A percentile compares a stretch with the other conserved stretches of the same genome.
phyloP scores from a whole-genome alignment of 2,113 vertebrate genomes.

The Chelonoidis abingdonii region DNA sequence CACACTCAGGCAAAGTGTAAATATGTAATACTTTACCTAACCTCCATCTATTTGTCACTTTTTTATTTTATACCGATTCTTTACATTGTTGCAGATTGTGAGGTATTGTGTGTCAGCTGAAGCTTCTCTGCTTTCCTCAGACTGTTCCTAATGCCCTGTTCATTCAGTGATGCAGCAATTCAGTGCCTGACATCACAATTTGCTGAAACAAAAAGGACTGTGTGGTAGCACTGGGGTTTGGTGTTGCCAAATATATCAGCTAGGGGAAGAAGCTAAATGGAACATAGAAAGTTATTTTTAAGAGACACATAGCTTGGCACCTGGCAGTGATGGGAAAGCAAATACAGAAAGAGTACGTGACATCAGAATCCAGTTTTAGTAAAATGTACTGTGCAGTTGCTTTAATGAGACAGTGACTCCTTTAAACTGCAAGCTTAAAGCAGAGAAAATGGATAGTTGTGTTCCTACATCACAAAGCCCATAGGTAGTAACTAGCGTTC shows the following conservation, averaged over 20 bases:
- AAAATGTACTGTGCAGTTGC: not conserved
- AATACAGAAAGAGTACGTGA: not conserved
- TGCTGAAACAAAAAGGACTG: not conserved
- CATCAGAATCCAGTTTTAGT: not conserved
- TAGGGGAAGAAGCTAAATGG: not conserved
- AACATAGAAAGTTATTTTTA: rapidly evolving
- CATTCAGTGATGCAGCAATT: not conserved
- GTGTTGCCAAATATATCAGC: not conserved
- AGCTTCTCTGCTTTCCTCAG: conserved; percentile 8
- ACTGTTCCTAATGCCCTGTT: not conserved
- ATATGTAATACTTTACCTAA: conserved; percentile 6
- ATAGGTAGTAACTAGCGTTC: not conserved
- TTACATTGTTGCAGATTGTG: not conserved
- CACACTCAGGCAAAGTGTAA: not conserved
- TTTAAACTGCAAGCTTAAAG: not conserved
- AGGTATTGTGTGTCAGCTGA: not conserved
- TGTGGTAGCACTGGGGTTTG: not conserved
- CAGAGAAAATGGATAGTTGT: not conserved
- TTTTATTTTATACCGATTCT: not conserved
- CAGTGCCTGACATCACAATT: not conserved
- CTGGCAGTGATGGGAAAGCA: not conserved
- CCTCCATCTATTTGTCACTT: conserved; percentile 27
- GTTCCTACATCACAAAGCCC: not conserved
- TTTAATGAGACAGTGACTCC: not conserved
- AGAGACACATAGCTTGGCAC: not conserved